phyloP scores from a whole-genome alignment of 2,797 vertebrate species.

The Podarcis siculus region DNA sequence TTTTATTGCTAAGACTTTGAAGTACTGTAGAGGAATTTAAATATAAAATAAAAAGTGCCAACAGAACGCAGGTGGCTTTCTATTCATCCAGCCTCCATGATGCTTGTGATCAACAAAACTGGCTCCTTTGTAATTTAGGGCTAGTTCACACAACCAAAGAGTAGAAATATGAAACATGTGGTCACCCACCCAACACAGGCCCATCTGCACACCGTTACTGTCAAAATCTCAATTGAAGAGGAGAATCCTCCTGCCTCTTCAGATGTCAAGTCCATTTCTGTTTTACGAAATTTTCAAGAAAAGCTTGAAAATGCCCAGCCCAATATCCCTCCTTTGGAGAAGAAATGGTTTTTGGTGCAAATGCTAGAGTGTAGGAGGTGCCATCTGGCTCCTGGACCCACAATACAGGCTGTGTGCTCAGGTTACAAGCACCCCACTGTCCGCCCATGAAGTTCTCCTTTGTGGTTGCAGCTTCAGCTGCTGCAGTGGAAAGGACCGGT shows the following conservation, averaged over 20 bases:
- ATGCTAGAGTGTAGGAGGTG: not conserved
- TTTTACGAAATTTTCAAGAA: not conserved
- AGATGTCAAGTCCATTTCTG: not conserved
- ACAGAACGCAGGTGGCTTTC: too few species aligned
- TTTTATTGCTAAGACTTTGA: too few species aligned
- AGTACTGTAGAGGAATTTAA: too few species aligned
- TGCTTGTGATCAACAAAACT: not conserved
- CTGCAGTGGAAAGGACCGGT: not conserved
- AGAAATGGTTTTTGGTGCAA: not conserved
- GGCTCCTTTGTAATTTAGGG: not conserved
- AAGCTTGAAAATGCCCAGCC: not conserved
- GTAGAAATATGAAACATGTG: not conserved
- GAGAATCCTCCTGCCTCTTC: not conserved
- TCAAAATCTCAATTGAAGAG: not conserved
- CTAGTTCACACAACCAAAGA: not conserved
- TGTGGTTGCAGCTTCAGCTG: not conserved
- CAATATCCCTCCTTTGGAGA: not conserved
- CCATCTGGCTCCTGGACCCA: not conserved
- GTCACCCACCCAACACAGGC: too few species aligned
- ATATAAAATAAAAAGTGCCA: too few species aligned
- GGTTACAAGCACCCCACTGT: not conserved
- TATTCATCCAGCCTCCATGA: not conserved
- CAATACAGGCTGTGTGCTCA: not conserved
- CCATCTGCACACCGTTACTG: not conserved
- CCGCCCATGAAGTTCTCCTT: conserved; percentile 36